Evolutionary conservation across 2,797 vertebrate species (phyloP).

Genomic region (Tarsius wallacei): DNA sequence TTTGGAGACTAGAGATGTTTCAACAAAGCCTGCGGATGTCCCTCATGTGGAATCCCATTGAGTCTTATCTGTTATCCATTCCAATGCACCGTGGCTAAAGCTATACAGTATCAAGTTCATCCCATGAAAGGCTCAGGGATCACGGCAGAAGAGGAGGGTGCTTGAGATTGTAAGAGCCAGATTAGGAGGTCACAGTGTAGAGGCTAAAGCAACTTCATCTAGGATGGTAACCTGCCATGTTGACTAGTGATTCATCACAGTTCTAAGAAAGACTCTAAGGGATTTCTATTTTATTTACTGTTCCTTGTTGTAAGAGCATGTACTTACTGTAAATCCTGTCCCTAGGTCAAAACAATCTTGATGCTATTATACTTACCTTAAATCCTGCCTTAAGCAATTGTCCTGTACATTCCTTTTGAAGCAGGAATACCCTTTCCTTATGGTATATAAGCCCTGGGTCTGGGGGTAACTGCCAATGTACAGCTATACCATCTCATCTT

Average conservation of each 20-base stretch:
- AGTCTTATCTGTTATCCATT: neutral
- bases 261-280: neutral
- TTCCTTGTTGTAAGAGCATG: neutral
- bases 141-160: neutral
- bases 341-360: neutral
- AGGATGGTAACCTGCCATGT: neutral
- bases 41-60: neutral
- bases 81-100: neutral
- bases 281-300: neutral
- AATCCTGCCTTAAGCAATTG: neutral
- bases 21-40: neutral
- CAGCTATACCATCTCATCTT: neutral
- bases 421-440: neutral
- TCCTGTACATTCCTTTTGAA: neutral
- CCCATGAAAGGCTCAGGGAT: neutral
- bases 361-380: neutral
- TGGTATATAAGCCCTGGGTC: neutral
- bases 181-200: neutral
- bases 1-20: neutral
- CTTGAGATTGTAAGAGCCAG: neutral
- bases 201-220: neutral
- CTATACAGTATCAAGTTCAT: neutral
- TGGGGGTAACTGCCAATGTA: neutral
- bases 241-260: neutral
- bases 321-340: neutral